phyloP scores from a whole-genome alignment of 2,113 vertebrate species.

The Orycteropus afer region DNA sequence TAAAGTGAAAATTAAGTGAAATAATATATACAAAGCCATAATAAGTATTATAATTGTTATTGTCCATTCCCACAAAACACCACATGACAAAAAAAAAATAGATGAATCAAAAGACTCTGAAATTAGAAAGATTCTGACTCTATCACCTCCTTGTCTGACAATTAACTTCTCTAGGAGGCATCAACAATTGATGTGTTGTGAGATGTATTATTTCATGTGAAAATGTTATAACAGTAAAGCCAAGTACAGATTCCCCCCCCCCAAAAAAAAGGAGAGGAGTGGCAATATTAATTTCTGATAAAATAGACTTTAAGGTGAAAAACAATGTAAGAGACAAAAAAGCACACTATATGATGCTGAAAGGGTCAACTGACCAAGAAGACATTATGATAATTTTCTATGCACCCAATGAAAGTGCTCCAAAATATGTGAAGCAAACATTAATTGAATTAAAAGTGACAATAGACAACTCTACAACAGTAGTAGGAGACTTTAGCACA shows the following conservation, averaged over 20 bases:
- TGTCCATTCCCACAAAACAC: constrained; percentile 38
- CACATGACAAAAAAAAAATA: constrained; percentile 32
- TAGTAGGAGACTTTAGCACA: too few species aligned
- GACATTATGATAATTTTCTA: too few species aligned
- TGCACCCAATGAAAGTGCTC: too few species aligned
- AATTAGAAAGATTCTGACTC: constrained; percentile 12
- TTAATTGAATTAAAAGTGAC: too few species aligned
- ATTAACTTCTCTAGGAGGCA: neutral
- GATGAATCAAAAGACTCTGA: neutral
- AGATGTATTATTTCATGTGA: constrained; percentile 23
- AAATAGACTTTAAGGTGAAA: too few species aligned
- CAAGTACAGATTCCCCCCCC: constrained; percentile 15
- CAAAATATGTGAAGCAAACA: too few species aligned
- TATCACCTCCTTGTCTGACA: neutral
- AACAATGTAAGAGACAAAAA: too few species aligned
- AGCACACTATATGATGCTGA: too few species aligned
- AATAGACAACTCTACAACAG: too few species aligned
- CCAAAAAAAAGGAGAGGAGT: too few species aligned
- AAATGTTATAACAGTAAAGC: constrained; percentile 27
- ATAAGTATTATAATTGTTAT: neutral
- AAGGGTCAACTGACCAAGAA: too few species aligned
- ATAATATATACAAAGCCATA: neutral
- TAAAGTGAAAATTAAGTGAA: constrained; percentile 12
- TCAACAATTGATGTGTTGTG: neutral
- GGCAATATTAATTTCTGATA: too few species aligned